Percentiles rank a stretch among this genome's conserved stretches.
These are phyloP conservation scores for Picathartes gymnocephalus DNA, from an alignment of 2,113 vertebrate species.

Conservation along the genomic window DNA sequence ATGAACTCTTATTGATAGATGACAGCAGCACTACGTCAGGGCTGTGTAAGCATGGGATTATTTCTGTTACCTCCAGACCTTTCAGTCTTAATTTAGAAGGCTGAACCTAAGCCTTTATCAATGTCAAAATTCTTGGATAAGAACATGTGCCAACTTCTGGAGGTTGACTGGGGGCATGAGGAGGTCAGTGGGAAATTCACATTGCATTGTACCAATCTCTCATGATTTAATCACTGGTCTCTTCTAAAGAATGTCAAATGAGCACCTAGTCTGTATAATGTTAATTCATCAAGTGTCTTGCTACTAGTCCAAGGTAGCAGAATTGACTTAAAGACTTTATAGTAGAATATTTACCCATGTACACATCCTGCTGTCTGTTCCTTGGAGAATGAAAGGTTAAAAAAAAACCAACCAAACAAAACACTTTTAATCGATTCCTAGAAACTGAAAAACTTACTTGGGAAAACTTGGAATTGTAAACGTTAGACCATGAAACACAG, in stretches of 20 bases:
- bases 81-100: constrained; percentile 42
- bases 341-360: background rate
- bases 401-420: background rate
- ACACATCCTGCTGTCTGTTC: background rate
- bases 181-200: constrained; percentile 6
- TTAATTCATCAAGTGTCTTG: background rate
- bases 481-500: background rate
- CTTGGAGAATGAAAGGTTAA: background rate
- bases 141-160: background rate
- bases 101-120: constrained; percentile 25
- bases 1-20: constrained; percentile 13
- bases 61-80: constrained; percentile 6
- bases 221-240: background rate
- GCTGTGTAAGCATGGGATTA: background rate
- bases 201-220: background rate
- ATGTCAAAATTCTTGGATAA: constrained; percentile 30
- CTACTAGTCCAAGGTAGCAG: background rate
- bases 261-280: background rate
- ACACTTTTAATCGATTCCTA: background rate
- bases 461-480: background rate
- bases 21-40: background rate
- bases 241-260: background rate
- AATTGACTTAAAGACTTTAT: background rate
- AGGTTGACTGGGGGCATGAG: background rate
- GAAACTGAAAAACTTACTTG: background rate